These are phyloP conservation scores for Apomyelois bistriatella DNA, from an alignment of 2,888 invertebrate species.

Conservation along the genomic window DNA sequence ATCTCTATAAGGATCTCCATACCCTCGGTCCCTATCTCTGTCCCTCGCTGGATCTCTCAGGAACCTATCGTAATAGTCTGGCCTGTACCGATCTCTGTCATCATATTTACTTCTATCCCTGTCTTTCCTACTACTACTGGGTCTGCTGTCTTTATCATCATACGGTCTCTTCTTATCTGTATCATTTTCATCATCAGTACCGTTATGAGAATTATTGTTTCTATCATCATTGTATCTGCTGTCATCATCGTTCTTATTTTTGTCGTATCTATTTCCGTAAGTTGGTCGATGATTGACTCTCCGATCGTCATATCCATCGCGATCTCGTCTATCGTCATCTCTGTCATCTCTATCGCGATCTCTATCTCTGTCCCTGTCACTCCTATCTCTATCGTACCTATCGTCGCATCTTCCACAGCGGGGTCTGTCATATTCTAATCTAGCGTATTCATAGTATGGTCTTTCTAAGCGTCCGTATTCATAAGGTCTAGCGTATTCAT, in stretches of 20 bases:
- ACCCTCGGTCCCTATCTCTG: constrained; percentile 46
- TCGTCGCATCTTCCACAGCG: constrained; percentile 57
- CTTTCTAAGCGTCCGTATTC: constrained; percentile 15
- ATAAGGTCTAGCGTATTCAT: constrained; percentile 25
- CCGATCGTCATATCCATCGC: constrained; percentile 44
- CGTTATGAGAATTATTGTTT: constrained; percentile 45
- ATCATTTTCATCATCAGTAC: constrained; percentile 54
- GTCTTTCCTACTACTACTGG: constrained; percentile 38
- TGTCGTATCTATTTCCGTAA: constrained; percentile 56
- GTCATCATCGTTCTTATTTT: constrained; percentile 45
- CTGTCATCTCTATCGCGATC: constrained; percentile 20
- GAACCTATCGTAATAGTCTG: constrained; percentile 67
- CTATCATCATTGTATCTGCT: constrained; percentile 45
- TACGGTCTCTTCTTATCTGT: constrained; percentile 41
- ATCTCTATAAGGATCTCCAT: constrained; percentile 54
- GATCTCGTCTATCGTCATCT: constrained; percentile 22
- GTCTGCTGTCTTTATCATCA: constrained; percentile 46
- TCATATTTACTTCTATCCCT: constrained; percentile 45
- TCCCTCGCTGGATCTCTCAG: constrained; percentile 62
- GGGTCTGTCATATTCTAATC: constrained; percentile 42
- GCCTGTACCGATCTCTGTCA: constrained; percentile 64
- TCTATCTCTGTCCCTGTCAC: constrained; percentile 7
- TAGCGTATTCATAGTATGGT: constrained; percentile 29
- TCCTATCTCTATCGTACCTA: constrained; percentile 10
- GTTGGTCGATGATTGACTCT: constrained; percentile 50